Percentiles rank a stretch among this genome's conserved stretches.
These are phyloP conservation scores for Apostichopus parvimensis DNA, from an alignment of 35 echinoderm and acorn worm species.

Conservation along the genomic window DNA sequence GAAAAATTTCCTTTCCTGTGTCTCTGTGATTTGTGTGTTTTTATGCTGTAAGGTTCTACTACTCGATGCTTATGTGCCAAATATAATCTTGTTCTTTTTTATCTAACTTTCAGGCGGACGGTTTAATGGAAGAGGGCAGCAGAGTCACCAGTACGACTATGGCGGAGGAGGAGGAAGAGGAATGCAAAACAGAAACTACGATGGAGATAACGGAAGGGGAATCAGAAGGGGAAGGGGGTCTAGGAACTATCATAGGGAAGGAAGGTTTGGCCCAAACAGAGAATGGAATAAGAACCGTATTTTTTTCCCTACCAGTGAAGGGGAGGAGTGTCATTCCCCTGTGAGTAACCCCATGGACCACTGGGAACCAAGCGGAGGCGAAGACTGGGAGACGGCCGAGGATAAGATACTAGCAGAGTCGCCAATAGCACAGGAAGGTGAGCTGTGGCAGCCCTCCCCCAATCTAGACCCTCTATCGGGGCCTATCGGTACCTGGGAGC, in stretches of 20 bases:
- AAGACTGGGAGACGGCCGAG: conserved; percentile 50
- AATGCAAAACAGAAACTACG: conserved; percentile 27
- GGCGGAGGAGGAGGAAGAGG: conserved; percentile 47
- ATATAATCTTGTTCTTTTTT: not conserved
- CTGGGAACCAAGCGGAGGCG: conserved; percentile 55
- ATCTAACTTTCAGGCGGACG: not conserved
- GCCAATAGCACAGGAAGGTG: conserved; percentile 12
- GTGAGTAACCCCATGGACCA: conserved; percentile 39
- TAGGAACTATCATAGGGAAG: conserved; percentile 16
- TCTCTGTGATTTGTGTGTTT: no score
- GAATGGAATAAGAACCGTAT: conserved; percentile 8
- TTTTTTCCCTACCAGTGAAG: conserved; percentile 14
- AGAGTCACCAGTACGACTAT: not conserved
- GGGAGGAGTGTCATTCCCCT: conserved; percentile 30
- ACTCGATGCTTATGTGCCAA: no score
- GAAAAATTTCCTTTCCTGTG: no score
- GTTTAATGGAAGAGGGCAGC: conserved; percentile 42
- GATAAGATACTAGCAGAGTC: conserved; percentile 45
- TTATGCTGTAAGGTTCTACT: no score
- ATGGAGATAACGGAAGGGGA: conserved; percentile 58
- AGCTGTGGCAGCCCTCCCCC: conserved; percentile 37
- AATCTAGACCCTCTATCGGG: conserved; percentile 63
- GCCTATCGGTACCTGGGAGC: conserved; percentile 71
- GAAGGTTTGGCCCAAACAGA: conserved; percentile 1
- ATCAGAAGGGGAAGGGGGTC: conserved; percentile 47